Conservation (phyloP, 2,113 vertebrate species). For the Pyxicephalus adspersus region DNA sequence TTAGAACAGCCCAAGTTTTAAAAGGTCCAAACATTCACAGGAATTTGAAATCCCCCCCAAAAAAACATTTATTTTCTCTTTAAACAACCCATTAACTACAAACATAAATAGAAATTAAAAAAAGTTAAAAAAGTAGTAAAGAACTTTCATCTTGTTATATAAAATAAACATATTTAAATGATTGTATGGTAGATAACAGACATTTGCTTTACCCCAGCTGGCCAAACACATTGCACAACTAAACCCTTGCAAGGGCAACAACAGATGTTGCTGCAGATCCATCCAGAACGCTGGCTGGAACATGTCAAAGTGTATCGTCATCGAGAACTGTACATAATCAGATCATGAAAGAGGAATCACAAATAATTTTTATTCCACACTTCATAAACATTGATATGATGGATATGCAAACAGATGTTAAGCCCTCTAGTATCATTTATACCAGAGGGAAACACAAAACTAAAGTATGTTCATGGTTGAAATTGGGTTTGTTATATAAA, state of each 20-base stretch:
- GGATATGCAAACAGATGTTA: constrained; percentile 47
- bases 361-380: constrained; percentile 45
- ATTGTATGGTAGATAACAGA: constrained; percentile 2
- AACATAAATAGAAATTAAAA: background rate
- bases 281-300: constrained; percentile 33
- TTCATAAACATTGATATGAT: constrained; percentile 53
- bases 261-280: constrained; percentile 39
- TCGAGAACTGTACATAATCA: constrained; percentile 52
- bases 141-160: background rate
- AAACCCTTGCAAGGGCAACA: constrained; percentile 20
- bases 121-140: background rate
- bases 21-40: too few species aligned
- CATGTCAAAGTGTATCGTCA: constrained; percentile 41
- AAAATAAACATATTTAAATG: constrained; percentile 1
- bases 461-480: constrained; percentile 42
- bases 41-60: too few species aligned
- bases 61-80: too few species aligned
- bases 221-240: constrained; percentile 48
- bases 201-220: constrained; percentile 23
- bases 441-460: constrained; percentile 36
- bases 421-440: constrained; percentile 30
- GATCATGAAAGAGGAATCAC: constrained; percentile 50
- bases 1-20: too few species aligned
- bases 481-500: constrained; percentile 30
- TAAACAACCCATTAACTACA: background rate